These are phyloP conservation scores for Carabus problematicus DNA, from an alignment of 2,888 invertebrate species.

Conservation along the genomic window DNA sequence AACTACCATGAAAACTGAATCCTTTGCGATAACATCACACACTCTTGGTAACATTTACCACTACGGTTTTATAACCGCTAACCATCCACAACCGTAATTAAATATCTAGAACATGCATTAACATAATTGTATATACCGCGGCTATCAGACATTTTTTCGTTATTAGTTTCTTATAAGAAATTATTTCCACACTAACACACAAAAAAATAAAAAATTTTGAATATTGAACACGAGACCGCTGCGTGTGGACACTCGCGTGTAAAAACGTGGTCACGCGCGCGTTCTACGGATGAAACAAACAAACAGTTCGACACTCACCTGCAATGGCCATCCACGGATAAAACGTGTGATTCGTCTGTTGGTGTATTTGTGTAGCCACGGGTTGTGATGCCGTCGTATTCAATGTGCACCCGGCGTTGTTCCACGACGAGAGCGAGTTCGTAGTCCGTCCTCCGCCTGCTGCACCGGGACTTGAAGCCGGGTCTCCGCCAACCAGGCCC, in stretches of 20 bases:
- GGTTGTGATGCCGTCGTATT: conserved; percentile 82
- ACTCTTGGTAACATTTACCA: conserved; percentile 2
- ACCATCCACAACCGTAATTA: conserved; percentile 25
- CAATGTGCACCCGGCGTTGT: conserved; percentile 84
- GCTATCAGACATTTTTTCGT: too few species aligned
- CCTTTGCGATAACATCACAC: conserved; percentile 17
- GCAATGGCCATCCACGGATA: conserved; percentile 99
- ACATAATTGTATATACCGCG: too few species aligned
- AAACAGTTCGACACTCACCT: conserved; percentile 75
- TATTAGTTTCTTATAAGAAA: too few species aligned
- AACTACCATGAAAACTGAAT: conserved; percentile 26
- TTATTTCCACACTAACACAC: too few species aligned
- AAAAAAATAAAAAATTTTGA: background rate
- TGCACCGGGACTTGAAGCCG: conserved; percentile 76
- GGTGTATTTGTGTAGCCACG: conserved; percentile 83
- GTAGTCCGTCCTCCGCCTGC: conserved; percentile 64
- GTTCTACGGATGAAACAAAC: too few species aligned
- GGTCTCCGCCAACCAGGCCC: conserved; percentile 79
- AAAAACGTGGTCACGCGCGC: background rate
- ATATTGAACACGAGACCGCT: background rate
- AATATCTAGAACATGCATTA: conserved; percentile 8
- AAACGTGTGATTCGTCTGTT: conserved; percentile 92
- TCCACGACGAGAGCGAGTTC: conserved; percentile 75
- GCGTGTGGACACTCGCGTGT: too few species aligned
- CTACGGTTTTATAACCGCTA: too few species aligned